Evolutionary conservation across 2,797 vertebrate genomes (phyloP).

Genomic region (Cossypha polioptera): DNA sequence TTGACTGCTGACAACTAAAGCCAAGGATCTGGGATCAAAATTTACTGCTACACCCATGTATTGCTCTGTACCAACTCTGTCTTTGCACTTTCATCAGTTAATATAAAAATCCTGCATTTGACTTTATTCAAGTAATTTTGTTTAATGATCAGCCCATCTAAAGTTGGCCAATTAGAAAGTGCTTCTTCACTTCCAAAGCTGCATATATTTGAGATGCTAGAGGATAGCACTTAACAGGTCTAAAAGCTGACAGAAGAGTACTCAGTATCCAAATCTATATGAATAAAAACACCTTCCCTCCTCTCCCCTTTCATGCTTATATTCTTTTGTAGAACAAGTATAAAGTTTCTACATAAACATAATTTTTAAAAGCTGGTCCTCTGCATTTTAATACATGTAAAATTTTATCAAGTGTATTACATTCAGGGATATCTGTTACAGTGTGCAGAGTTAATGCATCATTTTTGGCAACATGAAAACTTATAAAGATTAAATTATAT

Average conservation of each 20-base stretch:
- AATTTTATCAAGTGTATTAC: not conserved
- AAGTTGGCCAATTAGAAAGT: not conserved
- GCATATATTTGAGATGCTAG: not conserved
- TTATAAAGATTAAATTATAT: not conserved
- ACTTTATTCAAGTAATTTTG: not conserved
- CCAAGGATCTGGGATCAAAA: not conserved
- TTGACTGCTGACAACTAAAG: not conserved
- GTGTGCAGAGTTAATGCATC: not conserved
- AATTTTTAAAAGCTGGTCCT: not conserved
- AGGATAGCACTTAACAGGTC: not conserved
- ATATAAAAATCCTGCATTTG: not conserved
- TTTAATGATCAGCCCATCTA: not conserved
- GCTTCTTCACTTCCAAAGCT: not conserved
- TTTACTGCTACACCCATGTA: not conserved
- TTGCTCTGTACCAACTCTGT: not conserved
- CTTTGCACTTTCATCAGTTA: not conserved
- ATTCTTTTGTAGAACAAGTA: not conserved
- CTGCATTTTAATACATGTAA: not conserved
- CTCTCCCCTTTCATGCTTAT: not conserved
- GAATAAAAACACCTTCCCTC: not conserved
- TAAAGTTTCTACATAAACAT: not conserved
- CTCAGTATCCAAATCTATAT: not conserved
- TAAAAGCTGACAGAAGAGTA: not conserved
- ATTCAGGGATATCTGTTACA: not conserved
- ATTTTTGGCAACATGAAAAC: not conserved